Base-by-base conservation (phyloP, 2,797 vertebrate genomes). In the Centropyge bicolor region DNA sequence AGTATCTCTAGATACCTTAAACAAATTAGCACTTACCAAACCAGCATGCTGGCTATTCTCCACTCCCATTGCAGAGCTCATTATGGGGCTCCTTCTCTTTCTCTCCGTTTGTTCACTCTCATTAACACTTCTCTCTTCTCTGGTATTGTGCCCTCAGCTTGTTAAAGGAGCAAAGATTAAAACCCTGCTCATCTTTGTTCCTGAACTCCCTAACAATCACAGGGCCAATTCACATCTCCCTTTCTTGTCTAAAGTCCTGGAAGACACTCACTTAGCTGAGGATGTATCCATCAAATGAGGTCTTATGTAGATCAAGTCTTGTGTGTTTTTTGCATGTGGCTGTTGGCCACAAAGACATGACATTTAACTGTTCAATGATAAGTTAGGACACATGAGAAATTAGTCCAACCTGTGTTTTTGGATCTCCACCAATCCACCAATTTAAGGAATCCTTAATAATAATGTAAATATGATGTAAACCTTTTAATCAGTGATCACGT, bases 1-100 rank as follows among this genome's bases (percentile, higher is more conserved):
- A 24, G 12, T 17, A 43, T 82, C 80, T 79, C 38, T 38, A 35
- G 63, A 86, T 69, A 60, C 52, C 48, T 76, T 63, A 38, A 64
- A 57, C 66, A 79, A 86, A 87, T 87, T 60, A 85, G 48, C 59
- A 54, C 61, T 76, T 77, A 56, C 78, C 62, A 65, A 83, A 74
- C 55, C 62, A 74, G 63, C 46, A 65, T 8, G 24, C 46, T 48
- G 45, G 31, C 43, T 70, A 51, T 60, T 81, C 24, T 31, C 19
- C 63, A n/a, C 62, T 36, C 46, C 71, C 73, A 56, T 27, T 71
- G 46, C 76, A 31, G 46, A 63, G 48, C 74, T 88, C 79, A 74
- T 79, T 82, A 81, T 38, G 12, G 55, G 51, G 40, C 45, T 81
- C 24, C n/a, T 24, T 78, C 81, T 62, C 41, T 31, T 22, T 43